Conservation (phyloP, 2,113 vertebrate genomes). For the Suncus etruscus region DNA sequence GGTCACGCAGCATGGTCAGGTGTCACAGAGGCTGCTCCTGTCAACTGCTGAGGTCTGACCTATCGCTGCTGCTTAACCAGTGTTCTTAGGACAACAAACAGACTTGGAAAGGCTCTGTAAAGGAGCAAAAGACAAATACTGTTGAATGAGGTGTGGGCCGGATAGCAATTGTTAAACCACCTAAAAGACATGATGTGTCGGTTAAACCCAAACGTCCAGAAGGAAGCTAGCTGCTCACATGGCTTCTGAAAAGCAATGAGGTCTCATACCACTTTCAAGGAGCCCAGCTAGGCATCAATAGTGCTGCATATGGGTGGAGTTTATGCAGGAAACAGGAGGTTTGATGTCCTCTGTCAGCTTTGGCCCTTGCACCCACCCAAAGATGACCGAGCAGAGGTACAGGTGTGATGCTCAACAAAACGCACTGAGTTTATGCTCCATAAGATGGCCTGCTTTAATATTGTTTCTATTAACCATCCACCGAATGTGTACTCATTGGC, state of each 20-base stretch:
- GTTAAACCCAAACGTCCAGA: background rate
- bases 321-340: conserved; percentile 23
- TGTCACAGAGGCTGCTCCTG: too few species aligned
- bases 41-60: background rate
- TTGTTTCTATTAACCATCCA: conserved; percentile 48
- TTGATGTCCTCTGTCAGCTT: background rate
- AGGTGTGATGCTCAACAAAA: background rate
- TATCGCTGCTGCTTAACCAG: fast-evolving
- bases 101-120: background rate
- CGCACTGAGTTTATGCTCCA: conserved; percentile 16
- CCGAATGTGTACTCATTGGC: conserved; percentile 37
- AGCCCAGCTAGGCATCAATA: background rate
- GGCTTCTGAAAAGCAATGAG: background rate
- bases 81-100: background rate
- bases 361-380: background rate
- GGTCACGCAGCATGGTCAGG: fast-evolving
- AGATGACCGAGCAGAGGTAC: background rate
- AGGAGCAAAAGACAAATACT: background rate
- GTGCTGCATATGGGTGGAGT: background rate
- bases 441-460: conserved; percentile 48
- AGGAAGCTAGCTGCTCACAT: background rate
- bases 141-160: background rate
- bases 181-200: background rate
- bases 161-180: background rate
- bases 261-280: background rate